These are phyloP conservation scores for Loriculus beryllinus DNA, from an alignment of 2,797 vertebrate genomes.

Conservation along the genomic window DNA sequence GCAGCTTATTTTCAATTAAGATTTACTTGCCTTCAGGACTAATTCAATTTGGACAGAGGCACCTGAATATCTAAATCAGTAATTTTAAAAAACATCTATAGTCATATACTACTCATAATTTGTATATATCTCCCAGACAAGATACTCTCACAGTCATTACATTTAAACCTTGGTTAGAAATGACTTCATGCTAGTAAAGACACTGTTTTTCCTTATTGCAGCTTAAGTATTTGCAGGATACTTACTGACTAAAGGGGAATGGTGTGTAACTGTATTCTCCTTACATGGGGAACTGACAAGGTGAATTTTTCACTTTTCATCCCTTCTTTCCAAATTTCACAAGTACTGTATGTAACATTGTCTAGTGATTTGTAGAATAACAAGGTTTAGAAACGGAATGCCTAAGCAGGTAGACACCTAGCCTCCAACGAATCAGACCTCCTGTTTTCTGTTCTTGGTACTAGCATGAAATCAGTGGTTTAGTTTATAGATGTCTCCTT, in stretches of 20 bases:
- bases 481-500: not conserved
- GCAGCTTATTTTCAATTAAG: not conserved
- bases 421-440: not conserved
- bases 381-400: not conserved
- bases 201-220: not conserved
- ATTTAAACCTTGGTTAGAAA: not conserved
- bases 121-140: not conserved
- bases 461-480: not conserved
- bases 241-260: not conserved
- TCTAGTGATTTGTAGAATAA: not conserved
- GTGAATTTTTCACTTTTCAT: not conserved
- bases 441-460: not conserved
- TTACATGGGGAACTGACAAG: not conserved
- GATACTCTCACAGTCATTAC: not conserved
- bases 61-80: not conserved
- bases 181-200: not conserved
- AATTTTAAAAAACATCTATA: not conserved
- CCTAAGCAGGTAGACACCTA: not conserved
- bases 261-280: not conserved
- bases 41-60: not conserved
- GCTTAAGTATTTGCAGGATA: not conserved
- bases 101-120: not conserved
- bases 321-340: not conserved
- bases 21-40: not conserved
- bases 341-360: not conserved